A percentile compares a stretch with the other conserved stretches of the same genome.
These are phyloP conservation scores for Xenopus laevis DNA, from an alignment of 2,113 vertebrate genomes.

Conservation along the genomic window DNA sequence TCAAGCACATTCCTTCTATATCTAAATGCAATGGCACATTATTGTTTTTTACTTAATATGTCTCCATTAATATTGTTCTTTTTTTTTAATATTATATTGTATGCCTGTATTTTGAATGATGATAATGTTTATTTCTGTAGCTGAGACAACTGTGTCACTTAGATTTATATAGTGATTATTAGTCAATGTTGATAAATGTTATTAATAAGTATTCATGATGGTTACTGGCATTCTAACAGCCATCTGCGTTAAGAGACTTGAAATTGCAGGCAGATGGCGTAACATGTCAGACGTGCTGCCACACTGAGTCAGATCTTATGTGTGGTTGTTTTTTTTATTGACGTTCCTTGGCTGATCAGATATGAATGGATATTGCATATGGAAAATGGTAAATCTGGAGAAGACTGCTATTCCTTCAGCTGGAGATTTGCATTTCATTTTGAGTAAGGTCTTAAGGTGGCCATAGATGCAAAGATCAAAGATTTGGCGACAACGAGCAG, in stretches of 20 bases:
- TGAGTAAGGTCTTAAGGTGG: too few species aligned
- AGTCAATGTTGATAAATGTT: slow-evolving; percentile 43
- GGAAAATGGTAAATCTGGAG: not conserved
- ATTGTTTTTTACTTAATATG: too few species aligned
- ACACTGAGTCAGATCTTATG: slow-evolving; percentile 25
- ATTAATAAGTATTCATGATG: slow-evolving; percentile 38
- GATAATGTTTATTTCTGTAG: slow-evolving; percentile 20
- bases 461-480: too few species aligned
- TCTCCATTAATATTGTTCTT: too few species aligned
- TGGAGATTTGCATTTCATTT: not conserved
- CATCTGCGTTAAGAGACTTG: slow-evolving; percentile 8
- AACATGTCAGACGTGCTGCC: not conserved
- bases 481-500: too few species aligned
- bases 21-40: too few species aligned
- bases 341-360: not conserved
- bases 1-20: too few species aligned
- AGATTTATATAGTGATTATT: slow-evolving; percentile 22
- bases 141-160: slow-evolving; percentile 20
- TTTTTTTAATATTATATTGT: too few species aligned
- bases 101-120: too few species aligned
- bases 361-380: not conserved
- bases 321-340: slow-evolving; percentile 18
- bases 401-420: not conserved
- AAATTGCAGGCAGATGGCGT: slow-evolving; percentile 19
- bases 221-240: not conserved